These are phyloP conservation scores for Guaruba guarouba DNA, from an alignment of 2,113 vertebrate genomes.

Conservation along the genomic window DNA sequence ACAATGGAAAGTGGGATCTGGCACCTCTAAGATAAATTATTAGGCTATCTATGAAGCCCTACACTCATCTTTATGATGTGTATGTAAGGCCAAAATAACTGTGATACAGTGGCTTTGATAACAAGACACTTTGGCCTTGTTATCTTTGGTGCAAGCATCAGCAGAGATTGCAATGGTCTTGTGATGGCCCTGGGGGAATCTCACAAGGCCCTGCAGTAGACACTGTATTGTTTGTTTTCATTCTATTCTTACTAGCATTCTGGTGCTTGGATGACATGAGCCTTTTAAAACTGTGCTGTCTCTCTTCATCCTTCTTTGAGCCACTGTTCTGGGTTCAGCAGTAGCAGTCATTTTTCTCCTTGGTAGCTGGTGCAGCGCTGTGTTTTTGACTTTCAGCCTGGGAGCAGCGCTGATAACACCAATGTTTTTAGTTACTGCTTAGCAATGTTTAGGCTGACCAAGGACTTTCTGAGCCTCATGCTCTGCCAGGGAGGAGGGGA, in stretches of 20 bases:
- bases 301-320: not conserved
- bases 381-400: no score
- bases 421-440: no score
- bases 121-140: not conserved
- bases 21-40: not conserved
- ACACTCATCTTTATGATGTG: constrained; percentile 26
- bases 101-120: not conserved
- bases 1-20: not conserved
- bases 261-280: not conserved
- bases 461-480: no score
- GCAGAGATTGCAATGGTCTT: constrained; percentile 1
- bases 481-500: no score
- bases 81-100: constrained; percentile 2
- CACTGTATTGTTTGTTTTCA: not conserved
- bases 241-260: not conserved
- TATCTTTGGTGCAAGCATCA: constrained; percentile 19
- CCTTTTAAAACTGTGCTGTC: not conserved
- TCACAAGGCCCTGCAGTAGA: not conserved
- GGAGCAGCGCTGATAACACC: no score
- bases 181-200: not conserved
- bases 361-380: no score
- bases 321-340: no score
- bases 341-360: no score
- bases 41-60: not conserved
- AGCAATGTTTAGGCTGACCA: no score